These are phyloP conservation scores for Oegoconia quadripuncta DNA, from an alignment of 2,888 invertebrate genomes.

Conservation along the genomic window DNA sequence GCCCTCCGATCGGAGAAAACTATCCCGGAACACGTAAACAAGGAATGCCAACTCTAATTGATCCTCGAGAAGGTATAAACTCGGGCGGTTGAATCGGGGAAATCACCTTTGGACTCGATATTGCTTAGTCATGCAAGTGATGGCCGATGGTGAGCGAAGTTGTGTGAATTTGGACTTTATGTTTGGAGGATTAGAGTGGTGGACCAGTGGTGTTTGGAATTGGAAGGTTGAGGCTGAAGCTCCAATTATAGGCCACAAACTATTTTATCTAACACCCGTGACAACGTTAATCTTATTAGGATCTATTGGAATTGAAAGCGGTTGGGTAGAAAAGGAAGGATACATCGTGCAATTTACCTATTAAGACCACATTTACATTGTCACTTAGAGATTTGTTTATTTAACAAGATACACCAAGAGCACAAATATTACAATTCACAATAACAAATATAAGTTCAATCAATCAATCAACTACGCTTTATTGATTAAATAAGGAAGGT, in stretches of 20 bases:
- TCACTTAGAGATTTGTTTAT: too few species aligned
- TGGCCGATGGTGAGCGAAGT: constrained; percentile 54
- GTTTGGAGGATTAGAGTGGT: constrained; percentile 24
- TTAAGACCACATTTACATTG: too few species aligned
- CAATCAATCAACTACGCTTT: too few species aligned
- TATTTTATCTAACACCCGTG: constrained; percentile 77
- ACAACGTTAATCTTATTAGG: constrained; percentile 76
- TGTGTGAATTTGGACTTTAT: constrained; percentile 35
- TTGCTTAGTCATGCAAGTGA: constrained; percentile 77
- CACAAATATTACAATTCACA: too few species aligned
- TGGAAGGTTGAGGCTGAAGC: constrained; percentile 48
- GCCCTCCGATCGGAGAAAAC: constrained; percentile 67
- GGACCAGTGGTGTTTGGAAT: constrained; percentile 24
- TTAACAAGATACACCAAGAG: too few species aligned
- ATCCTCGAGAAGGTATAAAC: constrained; percentile 12
- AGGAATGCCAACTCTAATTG: constrained; percentile 31
- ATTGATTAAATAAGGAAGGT: too few species aligned
- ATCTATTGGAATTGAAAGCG: constrained; percentile 74
- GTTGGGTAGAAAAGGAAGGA: constrained; percentile 36
- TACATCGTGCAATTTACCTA: too few species aligned
- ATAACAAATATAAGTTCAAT: too few species aligned
- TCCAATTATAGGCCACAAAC: constrained; percentile 78
- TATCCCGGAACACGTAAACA: constrained; percentile 28
- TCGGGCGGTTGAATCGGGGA: constrained; percentile 4
- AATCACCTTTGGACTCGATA: constrained; percentile 70